Percentiles rank a stretch among this genome's conserved stretches.
Conservation (phyloP, 2,888 invertebrate species). For the Ornithoptera alexandrae region DNA sequence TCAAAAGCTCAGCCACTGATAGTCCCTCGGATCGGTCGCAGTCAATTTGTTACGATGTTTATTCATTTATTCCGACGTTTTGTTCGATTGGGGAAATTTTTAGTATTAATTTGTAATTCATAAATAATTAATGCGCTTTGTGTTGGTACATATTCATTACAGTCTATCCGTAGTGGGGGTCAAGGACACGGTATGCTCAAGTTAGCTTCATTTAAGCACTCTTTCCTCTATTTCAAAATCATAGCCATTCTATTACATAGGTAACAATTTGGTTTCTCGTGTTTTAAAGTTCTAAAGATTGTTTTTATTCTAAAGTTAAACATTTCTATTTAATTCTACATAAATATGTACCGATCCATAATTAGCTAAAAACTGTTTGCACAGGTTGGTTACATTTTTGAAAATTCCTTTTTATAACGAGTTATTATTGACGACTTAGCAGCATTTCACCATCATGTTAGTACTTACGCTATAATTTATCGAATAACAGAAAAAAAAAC, state of each 20-base stretch:
- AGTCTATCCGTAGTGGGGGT: conserved; percentile 53
- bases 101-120: conserved; percentile 72
- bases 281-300: too few species aligned
- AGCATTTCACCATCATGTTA: too few species aligned
- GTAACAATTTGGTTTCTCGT: neutral
- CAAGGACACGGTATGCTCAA: conserved; percentile 59
- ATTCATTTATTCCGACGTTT: conserved; percentile 70
- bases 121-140: conserved; percentile 67
- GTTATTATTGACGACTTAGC: too few species aligned
- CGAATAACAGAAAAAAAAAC: neutral
- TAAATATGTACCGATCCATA: too few species aligned
- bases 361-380: too few species aligned
- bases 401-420: too few species aligned
- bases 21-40: conserved; percentile 43
- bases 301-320: too few species aligned
- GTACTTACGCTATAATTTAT: neutral
- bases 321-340: too few species aligned
- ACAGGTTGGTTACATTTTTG: too few species aligned
- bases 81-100: conserved; percentile 58
- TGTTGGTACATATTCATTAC: conserved; percentile 47
- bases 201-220: conserved; percentile 35
- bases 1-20: conserved; percentile 34
- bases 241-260: conserved; percentile 7
- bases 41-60: conserved; percentile 67
- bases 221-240: conserved; percentile 31